A percentile compares a stretch with the other conserved stretches of the same genome.
phyloP scores from a whole-genome alignment of 2,113 vertebrate genomes.

The Nibea coibor region DNA sequence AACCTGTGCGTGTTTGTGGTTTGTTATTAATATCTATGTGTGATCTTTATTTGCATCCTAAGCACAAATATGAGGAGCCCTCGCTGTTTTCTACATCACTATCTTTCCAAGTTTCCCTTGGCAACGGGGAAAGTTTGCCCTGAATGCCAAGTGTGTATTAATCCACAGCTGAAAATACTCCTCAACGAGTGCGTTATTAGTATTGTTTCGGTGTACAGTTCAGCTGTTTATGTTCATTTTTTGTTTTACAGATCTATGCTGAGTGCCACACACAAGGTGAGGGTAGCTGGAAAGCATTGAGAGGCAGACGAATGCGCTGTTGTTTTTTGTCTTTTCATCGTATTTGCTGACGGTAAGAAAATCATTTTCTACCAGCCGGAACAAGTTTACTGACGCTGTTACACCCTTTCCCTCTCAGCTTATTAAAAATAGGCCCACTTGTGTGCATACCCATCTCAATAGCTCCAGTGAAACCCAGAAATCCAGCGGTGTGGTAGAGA shows the following conservation, averaged over 20 bases:
- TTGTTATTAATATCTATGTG: too few relatives aligned
- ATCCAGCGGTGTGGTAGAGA: conserved; percentile 85
- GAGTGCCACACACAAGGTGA: background rate
- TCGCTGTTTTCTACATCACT: too few relatives aligned
- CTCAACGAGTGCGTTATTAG: too few relatives aligned
- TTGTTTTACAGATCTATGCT: background rate
- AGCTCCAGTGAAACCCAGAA: conserved; percentile 77
- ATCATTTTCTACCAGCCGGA: too few relatives aligned
- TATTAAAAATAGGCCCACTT: background rate
- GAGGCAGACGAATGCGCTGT: too few relatives aligned
- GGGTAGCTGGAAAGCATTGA: background rate
- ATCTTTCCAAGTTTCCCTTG: too few relatives aligned
- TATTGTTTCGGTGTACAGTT: too few relatives aligned
- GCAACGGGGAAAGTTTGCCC: too few relatives aligned
- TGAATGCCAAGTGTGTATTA: too few relatives aligned
- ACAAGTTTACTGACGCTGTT: background rate
- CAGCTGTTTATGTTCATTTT: too few relatives aligned
- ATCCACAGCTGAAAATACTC: background rate
- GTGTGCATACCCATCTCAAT: conserved; percentile 79
- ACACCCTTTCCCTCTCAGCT: background rate
- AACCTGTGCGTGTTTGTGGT: too few relatives aligned
- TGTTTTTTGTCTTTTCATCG: background rate
- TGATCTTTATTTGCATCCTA: background rate
- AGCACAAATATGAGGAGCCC: background rate
- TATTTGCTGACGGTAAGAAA: background rate